Evolutionary conservation across 1,140 invertebrate species (phyloP), one percentile per base, ranked within the genome.

Genomic region (Zaprionus ghesquierei): DNA sequence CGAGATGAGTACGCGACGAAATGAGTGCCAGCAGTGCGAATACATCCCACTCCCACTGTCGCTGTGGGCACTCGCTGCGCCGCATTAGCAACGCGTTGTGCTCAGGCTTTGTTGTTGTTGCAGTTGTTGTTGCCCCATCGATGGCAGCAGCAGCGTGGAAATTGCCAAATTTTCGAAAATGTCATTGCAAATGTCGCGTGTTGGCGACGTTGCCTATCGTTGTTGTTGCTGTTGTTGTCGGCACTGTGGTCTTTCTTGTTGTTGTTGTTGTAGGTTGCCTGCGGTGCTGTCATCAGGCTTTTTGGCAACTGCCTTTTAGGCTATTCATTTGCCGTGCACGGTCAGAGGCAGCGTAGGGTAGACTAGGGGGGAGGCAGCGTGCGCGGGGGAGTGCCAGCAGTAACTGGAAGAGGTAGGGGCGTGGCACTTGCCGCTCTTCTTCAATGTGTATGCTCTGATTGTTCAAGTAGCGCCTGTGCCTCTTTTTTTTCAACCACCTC

Each of bases 181-280:
- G 84, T 79, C 84, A 87, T 70, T 82, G 25, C 33, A 87, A 87
- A 89, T 82, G 84, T 73, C 82, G 82, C 79, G 51, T 66, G 51
- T 75, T 31, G 46, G 31, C 18, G 58, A 15, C 38, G 38, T 23
- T 46, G 41, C 10, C 20, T 0, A 1, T 44, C 8, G 18, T 41
- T 60, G 29, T 22, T 49, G 50, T 33, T 53, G 61, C 5, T n/a
- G 35, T 38, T 63, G 41, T 69, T 31, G 44, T 31, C 15, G 56
- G 18, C 23, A 20, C 18, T 9, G 31, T 6, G 35, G 22, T 44
- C 18, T 33, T 54, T 69, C 55, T 20, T 20, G 18, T 12, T 46
- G 41, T 12, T 46, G 41, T 41, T 60, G 44, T 23, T 54, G 64
- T 20, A 22, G 13, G 27, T 56, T 63, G 58, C 53, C 54, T 56